Evolutionary conservation across 53 echinoderm and acorn worm genomes (phyloP).

Genomic region (Glandiceps talaboti): DNA sequence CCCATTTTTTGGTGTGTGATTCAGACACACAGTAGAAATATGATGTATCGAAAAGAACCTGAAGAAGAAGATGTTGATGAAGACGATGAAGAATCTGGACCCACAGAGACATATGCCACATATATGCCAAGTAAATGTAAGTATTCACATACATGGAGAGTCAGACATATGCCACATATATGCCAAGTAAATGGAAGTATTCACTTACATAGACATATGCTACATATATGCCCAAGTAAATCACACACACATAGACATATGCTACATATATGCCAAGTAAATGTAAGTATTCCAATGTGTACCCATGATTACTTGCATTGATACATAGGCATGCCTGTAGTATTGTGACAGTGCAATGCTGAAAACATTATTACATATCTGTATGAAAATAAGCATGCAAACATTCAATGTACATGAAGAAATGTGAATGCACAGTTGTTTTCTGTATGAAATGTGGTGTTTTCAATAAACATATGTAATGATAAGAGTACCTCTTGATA

Average conservation of each 20-base stretch:
- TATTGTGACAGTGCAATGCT: no score
- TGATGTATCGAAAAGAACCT: background rate
- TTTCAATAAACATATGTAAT: no score
- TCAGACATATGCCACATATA: conserved; percentile 88
- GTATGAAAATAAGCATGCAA: no score
- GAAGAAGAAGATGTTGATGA: conserved; percentile 70
- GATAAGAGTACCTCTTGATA: no score
- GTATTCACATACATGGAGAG: no score
- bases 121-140: conserved; percentile 92
- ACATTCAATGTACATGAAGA: no score
- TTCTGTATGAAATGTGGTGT: no score
- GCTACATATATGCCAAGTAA: conserved; percentile 88
- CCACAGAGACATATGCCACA: conserved; percentile 82
- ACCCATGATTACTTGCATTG: no score
- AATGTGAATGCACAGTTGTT: no score
- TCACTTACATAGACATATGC: conserved; percentile 84
- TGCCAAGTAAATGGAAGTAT: conserved; percentile 86
- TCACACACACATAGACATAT: conserved; percentile 75
- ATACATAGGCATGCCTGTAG: no score
- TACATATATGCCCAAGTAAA: conserved; percentile 83
- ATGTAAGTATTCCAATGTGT: conserved; percentile 69
- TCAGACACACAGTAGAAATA: background rate
- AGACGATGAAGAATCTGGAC: conserved; percentile 73
- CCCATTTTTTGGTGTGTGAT: background rate
- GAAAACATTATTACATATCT: no score